These are phyloP conservation scores for Pomatostomus ruficeps DNA, from an alignment of 2,113 vertebrate species.

Conservation along the genomic window DNA sequence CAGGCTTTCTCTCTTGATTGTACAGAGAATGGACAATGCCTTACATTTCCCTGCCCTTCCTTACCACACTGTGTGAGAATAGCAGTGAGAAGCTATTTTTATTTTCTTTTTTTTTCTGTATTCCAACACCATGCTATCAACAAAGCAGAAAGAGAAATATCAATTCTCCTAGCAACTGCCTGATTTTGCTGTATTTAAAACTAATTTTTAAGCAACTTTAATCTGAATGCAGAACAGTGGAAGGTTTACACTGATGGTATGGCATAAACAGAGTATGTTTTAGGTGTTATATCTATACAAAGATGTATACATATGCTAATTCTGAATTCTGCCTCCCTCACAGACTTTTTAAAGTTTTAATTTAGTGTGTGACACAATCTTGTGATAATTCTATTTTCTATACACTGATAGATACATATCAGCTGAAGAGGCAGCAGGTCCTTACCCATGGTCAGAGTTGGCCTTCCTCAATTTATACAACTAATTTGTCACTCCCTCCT, in stretches of 20 bases:
- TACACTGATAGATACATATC: background rate
- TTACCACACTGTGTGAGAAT: background rate
- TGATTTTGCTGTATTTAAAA: background rate
- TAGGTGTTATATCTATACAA: background rate
- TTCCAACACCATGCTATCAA: background rate
- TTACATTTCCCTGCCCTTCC: background rate
- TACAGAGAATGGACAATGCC: background rate
- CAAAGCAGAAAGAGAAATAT: background rate
- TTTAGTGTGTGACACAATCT: background rate
- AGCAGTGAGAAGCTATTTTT: background rate
- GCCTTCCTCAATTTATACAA: background rate
- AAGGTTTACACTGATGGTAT: background rate
- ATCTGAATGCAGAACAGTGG: background rate
- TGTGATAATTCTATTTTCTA: background rate
- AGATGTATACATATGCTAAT: accelerated
- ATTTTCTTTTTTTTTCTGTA: background rate
- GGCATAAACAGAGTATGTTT: background rate
- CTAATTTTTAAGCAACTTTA: background rate
- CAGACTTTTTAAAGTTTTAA: background rate
- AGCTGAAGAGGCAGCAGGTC: background rate
- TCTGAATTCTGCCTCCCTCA: background rate
- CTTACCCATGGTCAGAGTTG: background rate
- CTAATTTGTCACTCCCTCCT: background rate
- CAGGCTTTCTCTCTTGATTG: background rate
- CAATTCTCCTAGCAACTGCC: background rate